Conservation (phyloP, 2,888 invertebrate species). For the Macropis europaea region DNA sequence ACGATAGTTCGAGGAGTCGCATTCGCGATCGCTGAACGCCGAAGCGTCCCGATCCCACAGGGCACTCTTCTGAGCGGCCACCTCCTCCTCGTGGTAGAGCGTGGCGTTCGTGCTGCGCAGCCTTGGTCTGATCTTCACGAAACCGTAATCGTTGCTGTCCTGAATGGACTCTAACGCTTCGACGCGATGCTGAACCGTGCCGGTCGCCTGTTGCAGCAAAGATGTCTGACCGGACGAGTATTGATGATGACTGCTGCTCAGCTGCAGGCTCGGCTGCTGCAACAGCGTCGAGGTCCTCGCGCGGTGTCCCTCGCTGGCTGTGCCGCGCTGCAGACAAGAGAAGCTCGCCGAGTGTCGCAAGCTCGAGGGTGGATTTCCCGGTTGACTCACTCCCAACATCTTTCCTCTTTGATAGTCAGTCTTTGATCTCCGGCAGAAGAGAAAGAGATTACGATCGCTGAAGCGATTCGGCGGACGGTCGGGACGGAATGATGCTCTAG, state of each 20-base stretch:
- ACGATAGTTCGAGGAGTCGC: constrained; percentile 64
- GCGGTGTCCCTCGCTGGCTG: constrained; percentile 74
- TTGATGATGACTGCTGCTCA: constrained; percentile 59
- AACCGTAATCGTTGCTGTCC: constrained; percentile 77
- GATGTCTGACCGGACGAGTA: constrained; percentile 52
- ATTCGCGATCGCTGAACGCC: constrained; percentile 68
- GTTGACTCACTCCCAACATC: constrained; percentile 79
- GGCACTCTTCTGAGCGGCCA: constrained; percentile 57
- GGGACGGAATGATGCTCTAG: constrained; percentile 38
- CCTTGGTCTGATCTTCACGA: constrained; percentile 74
- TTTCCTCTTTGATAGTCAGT: constrained; percentile 56
- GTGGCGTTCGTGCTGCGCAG: constrained; percentile 74
- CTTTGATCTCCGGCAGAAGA: constrained; percentile 45
- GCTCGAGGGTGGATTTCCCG: constrained; percentile 77
- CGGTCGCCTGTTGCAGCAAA: constrained; percentile 47
- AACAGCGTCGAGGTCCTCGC: constrained; percentile 80
- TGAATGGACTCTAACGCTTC: constrained; percentile 54
- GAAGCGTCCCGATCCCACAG: constrained; percentile 66
- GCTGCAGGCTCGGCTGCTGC: constrained; percentile 72
- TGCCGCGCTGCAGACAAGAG: constrained; percentile 79
- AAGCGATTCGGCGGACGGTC: constrained; percentile 31
- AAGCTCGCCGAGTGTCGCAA: constrained; percentile 81
- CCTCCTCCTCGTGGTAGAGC: constrained; percentile 70
- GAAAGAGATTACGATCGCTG: constrained; percentile 22
- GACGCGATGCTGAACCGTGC: constrained; percentile 52